Evolutionary conservation across 2,888 invertebrate species (phyloP), one percentile per base, ranked within the genome.

Genomic region (Biston betularia): DNA sequence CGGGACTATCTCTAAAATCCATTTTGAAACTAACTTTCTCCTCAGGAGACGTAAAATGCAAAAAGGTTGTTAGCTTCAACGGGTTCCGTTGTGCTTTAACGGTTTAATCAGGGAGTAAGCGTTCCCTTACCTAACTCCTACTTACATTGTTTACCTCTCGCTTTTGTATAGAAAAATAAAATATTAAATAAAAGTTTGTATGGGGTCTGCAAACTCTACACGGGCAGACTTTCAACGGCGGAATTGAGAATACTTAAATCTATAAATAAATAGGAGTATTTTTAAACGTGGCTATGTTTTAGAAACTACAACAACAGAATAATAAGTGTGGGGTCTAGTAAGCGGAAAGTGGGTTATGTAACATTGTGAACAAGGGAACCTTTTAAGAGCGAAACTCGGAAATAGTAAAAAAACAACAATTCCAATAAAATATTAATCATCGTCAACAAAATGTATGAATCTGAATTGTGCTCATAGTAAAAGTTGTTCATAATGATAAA

Each of bases 1-100:
- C n/a, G 56, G 55, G 65, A 65, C 50, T 49, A 40, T 60, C 65
- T 65, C 56, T 60, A 60, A 65, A 56, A 65, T 65, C 60, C 65
- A 66, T 66, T 66, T 52, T 52, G 53, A 65, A 56, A 52, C 55
- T 52, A 61, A 66, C 52, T 66, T 61, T 61, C 33, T 61, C 48
- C 61, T 48, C 61, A 52, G 15, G 65, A 65, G 65, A 61, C 61
- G 60, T 50, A 61, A 56, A 66, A 61, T 61, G 61, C 52, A 66
- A 66, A 66, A 61, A 66, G 56, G 61, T 56, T 61, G 15, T 61
- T 38, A 66, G 65, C 50, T 57, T 42, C 34, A 61, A 52, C 61
- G 61, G 61, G 61, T 61, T 66, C 46, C 56, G 52, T 57, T 52
- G 61, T 48, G 56, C 57, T 57, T 56, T 66, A 66, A 66, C 52